A percentile compares a stretch with the other conserved stretches of the same genome.
These are phyloP conservation scores for Reticulitermes lucifugus DNA, from an alignment of 2,888 invertebrate species.

Conservation along the genomic window DNA sequence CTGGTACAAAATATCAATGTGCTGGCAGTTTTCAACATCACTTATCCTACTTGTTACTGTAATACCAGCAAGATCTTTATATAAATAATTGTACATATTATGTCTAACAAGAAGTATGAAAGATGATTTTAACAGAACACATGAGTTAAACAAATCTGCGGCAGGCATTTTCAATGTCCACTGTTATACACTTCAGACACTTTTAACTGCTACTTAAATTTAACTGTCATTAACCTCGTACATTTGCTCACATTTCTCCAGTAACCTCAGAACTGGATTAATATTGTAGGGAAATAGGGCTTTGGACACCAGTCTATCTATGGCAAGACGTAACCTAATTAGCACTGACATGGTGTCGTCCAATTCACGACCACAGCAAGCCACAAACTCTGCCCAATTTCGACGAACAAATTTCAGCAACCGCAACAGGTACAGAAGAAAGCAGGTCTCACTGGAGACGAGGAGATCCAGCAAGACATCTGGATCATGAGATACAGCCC, in stretches of 20 bases:
- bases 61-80: background rate
- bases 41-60: constrained; percentile 5
- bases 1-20: constrained; percentile 28
- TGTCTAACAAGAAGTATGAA: background rate
- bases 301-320: constrained; percentile 84
- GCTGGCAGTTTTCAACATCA: constrained; percentile 33
- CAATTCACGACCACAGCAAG: constrained; percentile 78
- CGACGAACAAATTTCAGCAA: constrained; percentile 86
- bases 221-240: constrained; percentile 80
- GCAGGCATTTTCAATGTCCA: background rate
- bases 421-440: constrained; percentile 83
- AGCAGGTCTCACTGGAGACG: constrained; percentile 92
- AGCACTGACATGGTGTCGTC: constrained; percentile 88
- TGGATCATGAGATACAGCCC: constrained; percentile 81
- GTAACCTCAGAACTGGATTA: constrained; percentile 83
- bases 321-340: constrained; percentile 81
- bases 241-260: constrained; percentile 86
- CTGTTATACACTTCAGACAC: background rate
- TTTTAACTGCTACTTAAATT: background rate
- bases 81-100: constrained; percentile 29
- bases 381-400: constrained; percentile 86
- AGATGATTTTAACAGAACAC: constrained; percentile 17
- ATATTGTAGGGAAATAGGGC: constrained; percentile 92
- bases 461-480: constrained; percentile 86
- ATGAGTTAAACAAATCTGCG: background rate